Conservation (phyloP, 2,888 invertebrate species). For the Orchestes rusci region DNA sequence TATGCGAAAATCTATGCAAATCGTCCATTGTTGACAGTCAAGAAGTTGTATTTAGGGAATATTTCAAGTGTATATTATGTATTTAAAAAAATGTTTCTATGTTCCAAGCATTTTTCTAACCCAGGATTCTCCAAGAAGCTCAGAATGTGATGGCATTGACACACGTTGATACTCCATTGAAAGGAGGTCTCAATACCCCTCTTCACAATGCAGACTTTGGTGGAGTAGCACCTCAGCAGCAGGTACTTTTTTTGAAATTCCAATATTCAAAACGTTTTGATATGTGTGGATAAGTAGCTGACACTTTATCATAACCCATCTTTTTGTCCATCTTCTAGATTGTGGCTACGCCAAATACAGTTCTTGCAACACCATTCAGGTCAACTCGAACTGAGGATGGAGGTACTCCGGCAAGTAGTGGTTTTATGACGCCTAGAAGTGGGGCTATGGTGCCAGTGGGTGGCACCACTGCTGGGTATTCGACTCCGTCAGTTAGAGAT, state of each 20-base stretch:
- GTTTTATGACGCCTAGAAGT: conserved; percentile 51
- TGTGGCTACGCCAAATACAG: conserved; percentile 83
- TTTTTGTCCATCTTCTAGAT: conserved; percentile 29
- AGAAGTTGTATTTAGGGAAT: too few species aligned
- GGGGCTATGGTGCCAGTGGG: conserved; percentile 45
- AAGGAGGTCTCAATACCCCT: conserved; percentile 93
- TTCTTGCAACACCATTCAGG: conserved; percentile 79
- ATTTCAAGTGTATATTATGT: too few species aligned
- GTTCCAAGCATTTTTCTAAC: too few species aligned
- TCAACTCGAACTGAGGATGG: conserved; percentile 61
- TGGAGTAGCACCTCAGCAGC: conserved; percentile 69
- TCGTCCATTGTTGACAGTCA: neutral
- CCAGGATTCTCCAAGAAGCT: conserved; percentile 79
- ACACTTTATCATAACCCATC: neutral
- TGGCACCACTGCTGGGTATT: conserved; percentile 20
- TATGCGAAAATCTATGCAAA: neutral
- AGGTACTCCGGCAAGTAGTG: conserved; percentile 42
- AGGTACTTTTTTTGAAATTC: too few species aligned
- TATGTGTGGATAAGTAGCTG: neutral
- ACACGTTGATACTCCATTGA: conserved; percentile 95
- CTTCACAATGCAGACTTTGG: conserved; percentile 84
- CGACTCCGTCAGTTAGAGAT: conserved; percentile 74
- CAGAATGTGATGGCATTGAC: conserved; percentile 98
- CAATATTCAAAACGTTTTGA: too few species aligned
- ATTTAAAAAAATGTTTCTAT: too few species aligned